Evolutionary conservation across 2,888 invertebrate genomes (phyloP).

Genomic region (Chrysolina americana): DNA sequence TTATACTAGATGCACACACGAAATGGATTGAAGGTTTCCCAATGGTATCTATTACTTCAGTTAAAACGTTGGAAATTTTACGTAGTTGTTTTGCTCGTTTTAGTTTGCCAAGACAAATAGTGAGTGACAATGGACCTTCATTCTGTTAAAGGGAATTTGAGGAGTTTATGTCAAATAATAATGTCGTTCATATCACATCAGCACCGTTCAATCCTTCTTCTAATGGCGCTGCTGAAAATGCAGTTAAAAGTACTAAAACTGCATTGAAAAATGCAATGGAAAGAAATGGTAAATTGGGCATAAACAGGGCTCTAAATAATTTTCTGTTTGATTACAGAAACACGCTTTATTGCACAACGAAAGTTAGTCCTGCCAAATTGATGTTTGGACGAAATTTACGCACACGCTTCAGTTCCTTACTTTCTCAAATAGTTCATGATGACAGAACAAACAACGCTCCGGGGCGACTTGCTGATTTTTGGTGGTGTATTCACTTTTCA

Average conservation of each 20-base stretch:
- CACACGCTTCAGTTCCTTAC: too few species aligned
- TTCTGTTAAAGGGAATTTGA: constrained; percentile 51
- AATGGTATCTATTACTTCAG: constrained; percentile 31
- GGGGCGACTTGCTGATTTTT: too few species aligned
- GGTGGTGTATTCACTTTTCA: too few species aligned
- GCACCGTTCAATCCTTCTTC: constrained; percentile 45
- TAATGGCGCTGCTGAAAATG: constrained; percentile 34
- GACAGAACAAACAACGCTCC: too few species aligned
- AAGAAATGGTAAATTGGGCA: too few species aligned
- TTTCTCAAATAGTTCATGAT: too few species aligned
- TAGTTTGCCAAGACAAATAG: constrained; percentile 47
- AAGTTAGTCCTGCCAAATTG: too few species aligned
- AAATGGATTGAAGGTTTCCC: constrained; percentile 50
- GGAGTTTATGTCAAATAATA: constrained; percentile 47
- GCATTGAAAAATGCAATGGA: constrained; percentile 7
- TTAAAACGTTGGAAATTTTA: constrained; percentile 42
- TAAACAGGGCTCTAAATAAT: too few species aligned
- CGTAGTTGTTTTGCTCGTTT: constrained; percentile 45
- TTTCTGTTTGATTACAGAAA: too few species aligned
- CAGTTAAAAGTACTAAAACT: constrained; percentile 33
- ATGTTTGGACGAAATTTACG: too few species aligned
- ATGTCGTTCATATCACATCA: constrained; percentile 52
- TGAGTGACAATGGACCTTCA: constrained; percentile 49
- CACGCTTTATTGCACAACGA: too few species aligned
- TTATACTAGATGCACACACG: constrained; percentile 48